A percentile compares a stretch with the other conserved stretches of the same genome.
phyloP scores from a whole-genome alignment of 2,797 vertebrate species.

The Odontamblyopus rebecca region DNA sequence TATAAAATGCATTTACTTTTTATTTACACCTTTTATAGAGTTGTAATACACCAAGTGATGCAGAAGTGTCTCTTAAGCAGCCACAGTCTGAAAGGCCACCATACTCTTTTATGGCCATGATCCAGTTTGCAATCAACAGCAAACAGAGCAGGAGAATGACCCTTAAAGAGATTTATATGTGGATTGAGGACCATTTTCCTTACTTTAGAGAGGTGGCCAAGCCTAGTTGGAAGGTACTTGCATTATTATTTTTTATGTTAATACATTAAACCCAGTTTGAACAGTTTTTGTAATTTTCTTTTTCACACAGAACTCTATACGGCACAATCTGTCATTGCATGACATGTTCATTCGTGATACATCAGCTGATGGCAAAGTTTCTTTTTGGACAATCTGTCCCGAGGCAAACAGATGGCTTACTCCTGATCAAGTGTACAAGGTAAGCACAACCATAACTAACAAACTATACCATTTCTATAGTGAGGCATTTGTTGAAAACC shows the following conservation, averaged over 20 bases:
- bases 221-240: slow-evolving; percentile 92
- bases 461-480: background rate
- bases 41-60: background rate
- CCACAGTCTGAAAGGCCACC: slow-evolving; percentile 84
- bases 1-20: background rate
- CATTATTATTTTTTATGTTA: background rate
- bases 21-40: slow-evolving; percentile 20
- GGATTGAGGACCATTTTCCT: slow-evolving; percentile 95
- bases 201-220: slow-evolving; percentile 93
- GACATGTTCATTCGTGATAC: slow-evolving; percentile 95
- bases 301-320: slow-evolving; percentile 88
- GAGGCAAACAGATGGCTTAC: slow-evolving; percentile 93
- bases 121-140: slow-evolving; percentile 98
- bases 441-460: slow-evolving; percentile 49
- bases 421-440: slow-evolving; percentile 92
- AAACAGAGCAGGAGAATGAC: slow-evolving; percentile 87
- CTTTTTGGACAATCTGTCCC: slow-evolving; percentile 96
- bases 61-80: slow-evolving; percentile 37
- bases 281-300: background rate
- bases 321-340: slow-evolving; percentile 95
- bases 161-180: slow-evolving; percentile 93
- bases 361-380: slow-evolving; percentile 85
- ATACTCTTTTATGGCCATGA: slow-evolving; percentile 98
- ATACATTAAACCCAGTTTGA: background rate
- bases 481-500: background rate